Evolutionary conservation across 1,140 invertebrate genomes (phyloP), one percentile per base, ranked within the genome.

Genomic region (Gryon sp.): DNA sequence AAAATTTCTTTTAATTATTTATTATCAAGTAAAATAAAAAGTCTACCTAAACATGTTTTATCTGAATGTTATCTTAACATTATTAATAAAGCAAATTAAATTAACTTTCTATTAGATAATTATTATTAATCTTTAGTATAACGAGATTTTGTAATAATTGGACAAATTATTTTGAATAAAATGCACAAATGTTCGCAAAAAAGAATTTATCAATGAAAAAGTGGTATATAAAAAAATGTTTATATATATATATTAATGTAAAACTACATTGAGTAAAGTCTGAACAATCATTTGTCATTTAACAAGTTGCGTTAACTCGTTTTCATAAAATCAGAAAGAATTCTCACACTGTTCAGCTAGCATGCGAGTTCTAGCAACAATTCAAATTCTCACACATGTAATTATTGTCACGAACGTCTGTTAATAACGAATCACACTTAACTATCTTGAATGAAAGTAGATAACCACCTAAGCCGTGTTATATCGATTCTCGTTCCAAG

Each of bases 361-460:
- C 48, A 68, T 68, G 55, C 62, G 16, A 65, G 14, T 22, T n/a
- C 28, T 38, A 28, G 50, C 18, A 62, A 68, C 72, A 63, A 69
- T 63, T 68, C 55, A 9, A 69, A 63, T 68, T 68, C 63, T 69
- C 63, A 62, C 55, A 76, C 48, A 50, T 41, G 72, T 57, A 75
- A 75, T 75, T 65, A 75, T 68, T 68, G 72, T 68, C 72, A 68
- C 57, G 63, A 62, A 76, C 63, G 41, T 68, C 62, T 53, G 38
- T 69, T 62, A 68, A 69, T 76, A 68, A 69, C 63, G 50, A 68
- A 76, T 76, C 50, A 62, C 72, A 68, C 14, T 53, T 59, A 60
- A 66, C 15, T 70, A 76, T 72, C 53, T 20, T 20, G 46, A 66
- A 77, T 60, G 65, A 77, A 76, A 76, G 65, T 76, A 70, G 65